These are phyloP conservation scores for Poecilia picta DNA, from an alignment of 2,797 vertebrate genomes.

Conservation along the genomic window DNA sequence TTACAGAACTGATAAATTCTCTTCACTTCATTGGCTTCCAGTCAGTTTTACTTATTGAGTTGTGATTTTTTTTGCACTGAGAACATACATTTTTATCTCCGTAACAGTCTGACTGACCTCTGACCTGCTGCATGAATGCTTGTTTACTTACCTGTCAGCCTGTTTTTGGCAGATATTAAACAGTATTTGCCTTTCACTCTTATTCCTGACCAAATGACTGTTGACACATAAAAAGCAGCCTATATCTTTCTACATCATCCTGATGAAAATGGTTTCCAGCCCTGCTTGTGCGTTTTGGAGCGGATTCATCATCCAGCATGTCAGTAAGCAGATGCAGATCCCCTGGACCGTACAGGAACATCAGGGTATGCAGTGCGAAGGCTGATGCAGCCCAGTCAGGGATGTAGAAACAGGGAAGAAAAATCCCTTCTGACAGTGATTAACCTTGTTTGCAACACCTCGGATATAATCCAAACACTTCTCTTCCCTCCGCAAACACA, in stretches of 20 bases:
- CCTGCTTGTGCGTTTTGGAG: conserved; percentile 11
- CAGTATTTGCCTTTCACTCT: conserved; percentile 13
- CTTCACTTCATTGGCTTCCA: not conserved
- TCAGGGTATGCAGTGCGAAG: conserved; percentile 2
- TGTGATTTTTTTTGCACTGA: not conserved
- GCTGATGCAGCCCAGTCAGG: conserved; percentile 16
- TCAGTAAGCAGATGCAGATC: conserved; percentile 31
- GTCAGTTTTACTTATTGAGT: not conserved
- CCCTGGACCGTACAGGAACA: conserved; percentile 12
- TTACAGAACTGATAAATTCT: not conserved
- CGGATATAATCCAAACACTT: conserved; percentile 19
- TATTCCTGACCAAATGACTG: conserved; percentile 15
- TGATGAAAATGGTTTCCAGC: conserved; percentile 11
- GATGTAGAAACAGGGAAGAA: conserved; percentile 15
- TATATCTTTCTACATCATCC: conserved; percentile 14
- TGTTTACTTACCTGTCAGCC: conserved; percentile 16
- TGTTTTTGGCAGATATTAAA: conserved; percentile 17
- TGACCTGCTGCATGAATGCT: not conserved
- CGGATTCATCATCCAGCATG: conserved; percentile 17
- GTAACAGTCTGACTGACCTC: conserved; percentile 6
- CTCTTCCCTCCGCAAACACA: conserved; percentile 19
- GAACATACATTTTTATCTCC: not conserved
- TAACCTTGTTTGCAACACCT: conserved; percentile 26
- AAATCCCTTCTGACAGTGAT: conserved; percentile 22
- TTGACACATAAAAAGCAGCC: conserved; percentile 5